Evolutionary conservation across 1,140 invertebrate species (phyloP), one percentile per base, ranked within the genome.

Genomic region (Trachelipus rathkii): DNA sequence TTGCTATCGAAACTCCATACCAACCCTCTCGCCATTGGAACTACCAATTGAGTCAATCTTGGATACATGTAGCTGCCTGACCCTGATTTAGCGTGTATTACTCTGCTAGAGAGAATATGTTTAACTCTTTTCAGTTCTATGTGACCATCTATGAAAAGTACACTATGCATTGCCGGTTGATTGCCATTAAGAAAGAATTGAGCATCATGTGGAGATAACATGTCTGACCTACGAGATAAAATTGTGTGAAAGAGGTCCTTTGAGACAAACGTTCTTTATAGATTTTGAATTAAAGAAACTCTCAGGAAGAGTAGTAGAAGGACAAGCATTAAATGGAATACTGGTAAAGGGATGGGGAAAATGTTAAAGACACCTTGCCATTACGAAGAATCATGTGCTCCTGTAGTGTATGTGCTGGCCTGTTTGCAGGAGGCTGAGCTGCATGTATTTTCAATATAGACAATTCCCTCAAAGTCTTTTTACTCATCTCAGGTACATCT

Each of bases 1-100:
- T 84, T 78, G 0, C 83, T 71, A 81, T 89, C 88, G 7, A 84
- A 83, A 19, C 86, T 83, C 88, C 88, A 89, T 10, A 87, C 88
- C 6, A 85, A 83, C 44, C 84, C 84, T 7, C 84, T 83, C 9
- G 85, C 82, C 10, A 87, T 79, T 7, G 82, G 78, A 2, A 85
- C 81, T 2, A 88, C 82, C 75, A 84, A 84, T 72, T 87, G 85
- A 0, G 84, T 83, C 60, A 89, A 85, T 15, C 87, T 83, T 6
- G 88, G 87, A 79, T 87, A 88, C 10, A 86, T 79, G 43, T 85
- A 83, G 2, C 82, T 82, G 0, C 86, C 85, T 8, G 83, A 76
- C 10, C 84, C 82, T 69, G 84, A 85, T 46, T 85, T 84, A 43
- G 85, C 84, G 19, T 82, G 81, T 9, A 89, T 81, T 6, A 89